These are phyloP conservation scores for Phodopus roborovskii DNA, from an alignment of 2,113 vertebrate species.

Conservation along the genomic window DNA sequence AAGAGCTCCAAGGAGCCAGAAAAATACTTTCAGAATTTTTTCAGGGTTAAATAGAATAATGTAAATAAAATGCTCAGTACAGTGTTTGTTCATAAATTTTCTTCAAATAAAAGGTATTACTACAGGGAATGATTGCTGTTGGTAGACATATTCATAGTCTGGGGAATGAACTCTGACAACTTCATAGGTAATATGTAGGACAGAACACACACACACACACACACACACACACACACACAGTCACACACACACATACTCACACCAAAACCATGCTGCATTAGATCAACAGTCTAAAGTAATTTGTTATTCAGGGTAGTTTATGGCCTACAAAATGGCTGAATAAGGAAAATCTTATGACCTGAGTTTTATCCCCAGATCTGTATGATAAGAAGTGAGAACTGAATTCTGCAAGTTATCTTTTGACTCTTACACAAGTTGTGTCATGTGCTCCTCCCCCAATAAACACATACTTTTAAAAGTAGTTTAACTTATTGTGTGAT, in stretches of 20 bases:
- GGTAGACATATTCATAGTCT: not conserved
- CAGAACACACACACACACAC: not conserved
- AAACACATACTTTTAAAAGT: not conserved
- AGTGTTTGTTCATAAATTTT: slow-evolving; percentile 23
- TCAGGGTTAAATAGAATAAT: slow-evolving; percentile 50
- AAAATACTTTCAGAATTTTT: not conserved
- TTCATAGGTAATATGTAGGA: not conserved
- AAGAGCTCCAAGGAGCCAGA: slow-evolving; percentile 2
- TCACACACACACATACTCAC: not conserved
- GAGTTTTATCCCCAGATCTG: not conserved
- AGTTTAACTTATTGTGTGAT: not conserved
- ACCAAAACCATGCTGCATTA: not conserved
- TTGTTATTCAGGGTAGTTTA: not conserved
- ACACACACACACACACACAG: not conserved
- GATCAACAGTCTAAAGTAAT: not conserved
- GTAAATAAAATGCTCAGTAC: slow-evolving; percentile 24
- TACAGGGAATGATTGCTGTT: not conserved
- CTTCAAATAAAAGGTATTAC: slow-evolving; percentile 30
- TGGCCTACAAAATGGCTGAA: not conserved
- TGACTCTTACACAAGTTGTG: not conserved
- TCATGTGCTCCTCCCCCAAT: not conserved
- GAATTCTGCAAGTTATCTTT: not conserved
- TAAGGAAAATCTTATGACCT: not conserved
- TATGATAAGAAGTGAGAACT: not conserved
- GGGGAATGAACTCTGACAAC: not conserved